Base-by-base conservation (phyloP, 2,888 invertebrate genomes). In the Antitype chi region DNA sequence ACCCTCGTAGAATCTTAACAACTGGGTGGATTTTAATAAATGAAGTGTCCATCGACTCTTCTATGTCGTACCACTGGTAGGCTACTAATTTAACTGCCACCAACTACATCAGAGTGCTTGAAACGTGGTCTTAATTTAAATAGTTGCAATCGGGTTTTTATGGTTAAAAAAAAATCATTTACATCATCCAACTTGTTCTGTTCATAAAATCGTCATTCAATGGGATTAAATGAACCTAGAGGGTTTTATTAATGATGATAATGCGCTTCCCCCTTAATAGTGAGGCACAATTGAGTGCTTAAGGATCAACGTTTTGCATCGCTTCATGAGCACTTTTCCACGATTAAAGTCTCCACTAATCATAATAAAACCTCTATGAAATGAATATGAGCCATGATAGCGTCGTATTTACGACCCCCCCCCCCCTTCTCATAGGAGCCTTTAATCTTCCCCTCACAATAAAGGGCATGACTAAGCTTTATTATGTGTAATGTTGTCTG, bases 361-460 rank as follows among this genome's bases (percentile, higher is more conserved):
- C 25, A 57, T 60, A 74, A 67, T 74, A 55, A 74, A 74, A 74
- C 75, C 53, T 74, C 17, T 38, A 47, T 62, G 55, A 11, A 64
- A 68, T 25, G 49, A 55, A 49, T 59, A 28, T 63, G 70, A 63
- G 38, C 70, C 81, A 47, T 23, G 28, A n/a, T 53, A 43, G 38
- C 57, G 55, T 66, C 59, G 28, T 80, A 57, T 69, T 74, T 62
- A 53, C 66, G n/a, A 20, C 52, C 28, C 28, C 17, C 8, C 43
- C 69, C n/a, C n/a, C 60, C n/a, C 28, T 17, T 13, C 32, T 28
- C 67, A 52, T 55, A 32, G 49, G 38, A 52, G 47, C 67, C 63
- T 85, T 73, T 83, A 72, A 80, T 87, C 77, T 76, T 47, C 59
- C 4, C n/a, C 55, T 28, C 70, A 17, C 70, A 62, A 63, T 53